phyloP scores from a whole-genome alignment of 2,113 vertebrate species.

The Aphyosemion australe region DNA sequence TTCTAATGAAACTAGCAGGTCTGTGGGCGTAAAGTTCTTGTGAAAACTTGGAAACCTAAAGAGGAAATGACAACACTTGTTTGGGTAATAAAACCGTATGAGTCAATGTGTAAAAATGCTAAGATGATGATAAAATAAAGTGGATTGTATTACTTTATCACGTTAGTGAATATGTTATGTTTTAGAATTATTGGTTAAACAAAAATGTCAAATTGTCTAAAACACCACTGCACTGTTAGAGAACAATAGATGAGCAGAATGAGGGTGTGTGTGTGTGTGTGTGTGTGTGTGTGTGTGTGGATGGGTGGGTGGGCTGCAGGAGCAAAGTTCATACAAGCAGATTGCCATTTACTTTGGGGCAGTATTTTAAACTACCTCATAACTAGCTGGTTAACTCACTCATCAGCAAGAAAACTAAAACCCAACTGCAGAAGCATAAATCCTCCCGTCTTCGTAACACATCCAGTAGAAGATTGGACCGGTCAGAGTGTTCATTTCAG shows the following conservation, averaged over 20 bases:
- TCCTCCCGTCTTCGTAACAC: not conserved
- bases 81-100: constrained; percentile 41
- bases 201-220: constrained; percentile 3
- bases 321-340: constrained; percentile 44
- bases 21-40: constrained; percentile 7
- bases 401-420: not conserved
- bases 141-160: constrained; percentile 7
- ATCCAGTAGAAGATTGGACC: not conserved
- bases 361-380: constrained; percentile 27
- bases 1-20: not conserved
- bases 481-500: too few species aligned
- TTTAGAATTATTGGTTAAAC: constrained; percentile 5
- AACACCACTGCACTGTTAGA: constrained; percentile 53
- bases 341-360: constrained; percentile 15
- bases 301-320: constrained; percentile 26
- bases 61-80: constrained; percentile 61
- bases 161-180: constrained; percentile 4
- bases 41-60: constrained; percentile 25
- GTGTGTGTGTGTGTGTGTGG: too few species aligned
- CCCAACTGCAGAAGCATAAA: too few species aligned
- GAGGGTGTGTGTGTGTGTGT: not conserved
- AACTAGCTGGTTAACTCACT: not conserved
- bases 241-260: constrained; percentile 41
- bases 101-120: constrained; percentile 25
- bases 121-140: constrained; percentile 25